Percentiles rank a stretch among this genome's conserved stretches.
These are phyloP conservation scores for Octodonta nipae DNA, from an alignment of 2,888 invertebrate genomes.

Conservation along the genomic window DNA sequence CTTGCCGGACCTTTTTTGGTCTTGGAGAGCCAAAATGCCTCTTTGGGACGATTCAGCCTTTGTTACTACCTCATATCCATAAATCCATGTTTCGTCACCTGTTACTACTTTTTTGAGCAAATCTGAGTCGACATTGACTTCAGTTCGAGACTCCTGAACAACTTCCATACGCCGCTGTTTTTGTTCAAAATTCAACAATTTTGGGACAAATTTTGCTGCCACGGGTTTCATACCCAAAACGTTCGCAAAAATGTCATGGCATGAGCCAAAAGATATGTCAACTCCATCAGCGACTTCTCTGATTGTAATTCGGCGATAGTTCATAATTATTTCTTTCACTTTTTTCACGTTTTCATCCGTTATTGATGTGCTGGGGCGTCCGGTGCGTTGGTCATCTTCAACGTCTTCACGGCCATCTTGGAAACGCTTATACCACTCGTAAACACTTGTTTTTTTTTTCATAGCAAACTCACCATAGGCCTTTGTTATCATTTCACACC, in stretches of 20 bases:
- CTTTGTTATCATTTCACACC: background rate
- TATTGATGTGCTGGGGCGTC: slow-evolving; percentile 6
- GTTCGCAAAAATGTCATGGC: slow-evolving; percentile 9
- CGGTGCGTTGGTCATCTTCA: slow-evolving; percentile 6
- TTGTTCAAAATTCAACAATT: slow-evolving; percentile 4
- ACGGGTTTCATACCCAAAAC: slow-evolving; percentile 11
- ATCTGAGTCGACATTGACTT: slow-evolving; percentile 2
- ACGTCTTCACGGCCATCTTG: slow-evolving; percentile 7
- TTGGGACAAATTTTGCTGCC: slow-evolving; percentile 6
- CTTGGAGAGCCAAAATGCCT: slow-evolving; percentile 6
- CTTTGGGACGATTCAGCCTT: slow-evolving; percentile 16
- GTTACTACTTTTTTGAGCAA: slow-evolving; percentile 14
- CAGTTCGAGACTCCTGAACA: slow-evolving; percentile 1
- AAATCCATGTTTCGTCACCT: slow-evolving; percentile 21
- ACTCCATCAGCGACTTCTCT: slow-evolving; percentile 8
- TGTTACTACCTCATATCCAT: slow-evolving; percentile 20
- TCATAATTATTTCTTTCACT: slow-evolving; percentile 3
- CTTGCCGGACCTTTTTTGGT: slow-evolving; percentile 10
- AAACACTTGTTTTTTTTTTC: slow-evolving; percentile 1
- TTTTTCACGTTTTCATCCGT: slow-evolving; percentile 7
- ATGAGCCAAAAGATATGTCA: slow-evolving; percentile 11
- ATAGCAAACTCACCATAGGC: background rate
- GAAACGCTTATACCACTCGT: slow-evolving; percentile 4
- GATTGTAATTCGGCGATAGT: slow-evolving; percentile 5
- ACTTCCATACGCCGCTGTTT: background rate